Base-by-base conservation (phyloP, 2,113 vertebrate species). In the Gopherus evgoodei region DNA sequence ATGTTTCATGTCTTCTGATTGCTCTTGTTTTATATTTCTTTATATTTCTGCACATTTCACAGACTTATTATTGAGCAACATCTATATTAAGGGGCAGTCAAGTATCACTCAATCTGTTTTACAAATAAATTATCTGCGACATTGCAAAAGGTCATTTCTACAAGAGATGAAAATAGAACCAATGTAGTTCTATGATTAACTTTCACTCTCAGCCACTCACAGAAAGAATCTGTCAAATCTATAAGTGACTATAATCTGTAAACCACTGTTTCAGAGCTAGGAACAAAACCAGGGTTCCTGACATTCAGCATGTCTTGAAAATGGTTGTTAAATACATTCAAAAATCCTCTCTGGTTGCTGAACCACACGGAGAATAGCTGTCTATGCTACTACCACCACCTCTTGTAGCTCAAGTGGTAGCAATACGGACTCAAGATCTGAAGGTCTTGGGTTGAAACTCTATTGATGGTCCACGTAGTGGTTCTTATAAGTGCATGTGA, bases 401-500 rank as follows among this genome's bases (percentile, higher is more conserved):
- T 0, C 3, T 31, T 24, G 24, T 0, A n/a, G 19, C 1, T 49
- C 54, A 69, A 89, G 44, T 12, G 86, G 49, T 31, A 79, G 8
- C 31, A 9, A 29, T 24, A 50, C 2, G 25, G 42, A 79, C 19
- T 90, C 11, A 59, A 14, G 80, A 82, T 54, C 29, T 2, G 47
- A 80, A 0, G 35, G n/a, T 80, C 3, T 54, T 49, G 4, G 11
- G 11, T 53, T 54, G 11, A 21, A 93, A 21, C 10, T 62, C 4
- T 69, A 57, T 6, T 21, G 35, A 75, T 22, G 2, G 83, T n/a
- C 14, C 35, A n/a, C 2, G 17, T 17, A 31, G 7, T 69, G 35
- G 16, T 19, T 16, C 31, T 69, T 69, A 69, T 19, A 69, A 69
- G 14, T 9, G 14, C 7, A 35, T 4, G 13, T 35, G 16, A 19